Conservation (phyloP, 30 jellyfish, hydroid and myxozoan genomes). For the Aurelia coerulea region DNA sequence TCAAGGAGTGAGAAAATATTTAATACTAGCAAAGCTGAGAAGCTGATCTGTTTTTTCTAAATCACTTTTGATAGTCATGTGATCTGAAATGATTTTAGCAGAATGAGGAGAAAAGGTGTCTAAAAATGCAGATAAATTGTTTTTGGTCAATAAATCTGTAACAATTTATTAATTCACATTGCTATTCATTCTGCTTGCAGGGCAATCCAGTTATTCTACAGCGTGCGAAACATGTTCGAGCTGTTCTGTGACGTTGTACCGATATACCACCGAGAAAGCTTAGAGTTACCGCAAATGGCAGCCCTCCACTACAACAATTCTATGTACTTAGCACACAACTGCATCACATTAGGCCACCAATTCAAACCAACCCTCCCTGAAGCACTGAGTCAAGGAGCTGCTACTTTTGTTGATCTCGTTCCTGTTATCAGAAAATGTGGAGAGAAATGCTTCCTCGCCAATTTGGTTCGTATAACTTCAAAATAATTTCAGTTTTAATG, state of each 20-base stretch:
- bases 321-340: conserved; percentile 96
- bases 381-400: conserved; percentile 58
- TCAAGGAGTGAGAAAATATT: no score
- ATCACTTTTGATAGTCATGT: no score
- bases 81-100: no score
- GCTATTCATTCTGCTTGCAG: conserved; percentile 17
- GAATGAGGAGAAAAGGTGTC: no score
- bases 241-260: conserved; percentile 90
- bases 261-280: conserved; percentile 80
- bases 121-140: no score
- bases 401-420: conserved; percentile 92
- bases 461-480: conserved; percentile 62
- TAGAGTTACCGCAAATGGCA: conserved; percentile 97
- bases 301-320: conserved; percentile 95
- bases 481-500: neutral
- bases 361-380: conserved; percentile 91
- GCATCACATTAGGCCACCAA: conserved; percentile 98
- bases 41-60: no score
- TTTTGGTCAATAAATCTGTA: no score
- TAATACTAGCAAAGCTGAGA: no score
- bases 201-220: conserved; percentile 88
- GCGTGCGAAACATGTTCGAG: conserved; percentile 82
- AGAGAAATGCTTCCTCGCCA: conserved; percentile 77
- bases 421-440: conserved; percentile 93
- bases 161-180: no score